These are phyloP conservation scores for Molossus molossus DNA, from an alignment of 2,797 vertebrate genomes.

Conservation along the genomic window DNA sequence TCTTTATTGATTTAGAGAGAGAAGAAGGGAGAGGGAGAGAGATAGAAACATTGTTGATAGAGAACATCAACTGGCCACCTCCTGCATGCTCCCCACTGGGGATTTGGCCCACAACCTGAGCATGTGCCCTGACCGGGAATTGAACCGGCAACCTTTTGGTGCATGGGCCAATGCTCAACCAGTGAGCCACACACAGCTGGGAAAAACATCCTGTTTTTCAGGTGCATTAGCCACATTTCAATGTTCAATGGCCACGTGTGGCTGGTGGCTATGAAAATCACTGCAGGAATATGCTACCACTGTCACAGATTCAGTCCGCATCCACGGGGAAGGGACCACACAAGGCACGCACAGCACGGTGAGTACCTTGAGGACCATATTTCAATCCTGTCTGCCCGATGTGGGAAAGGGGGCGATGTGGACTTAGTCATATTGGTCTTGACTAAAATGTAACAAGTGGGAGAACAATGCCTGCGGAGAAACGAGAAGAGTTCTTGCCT, in stretches of 20 bases:
- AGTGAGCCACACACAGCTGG: no score
- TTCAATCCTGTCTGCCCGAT: background rate
- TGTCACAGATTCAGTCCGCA: background rate
- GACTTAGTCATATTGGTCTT: background rate
- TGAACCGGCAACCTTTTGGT: no score
- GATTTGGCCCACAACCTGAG: no score
- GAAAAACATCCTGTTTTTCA: background rate
- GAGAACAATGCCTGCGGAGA: background rate
- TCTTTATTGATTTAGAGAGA: no score
- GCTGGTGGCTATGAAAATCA: background rate
- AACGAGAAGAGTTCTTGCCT: background rate
- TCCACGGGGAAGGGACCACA: background rate
- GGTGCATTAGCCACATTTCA: background rate
- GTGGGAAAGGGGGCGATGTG: background rate
- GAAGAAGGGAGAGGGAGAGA: no score
- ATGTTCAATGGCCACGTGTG: background rate
- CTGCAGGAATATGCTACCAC: background rate
- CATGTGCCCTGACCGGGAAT: no score
- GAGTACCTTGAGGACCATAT: background rate
- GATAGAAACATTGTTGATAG: no score
- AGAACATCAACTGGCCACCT: no score
- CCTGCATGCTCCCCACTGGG: no score
- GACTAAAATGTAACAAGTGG: background rate
- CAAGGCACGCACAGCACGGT: background rate
- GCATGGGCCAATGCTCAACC: no score